Evolutionary conservation across 2,113 vertebrate species (phyloP).

Genomic region (Ptilorrhoa leucosticta): DNA sequence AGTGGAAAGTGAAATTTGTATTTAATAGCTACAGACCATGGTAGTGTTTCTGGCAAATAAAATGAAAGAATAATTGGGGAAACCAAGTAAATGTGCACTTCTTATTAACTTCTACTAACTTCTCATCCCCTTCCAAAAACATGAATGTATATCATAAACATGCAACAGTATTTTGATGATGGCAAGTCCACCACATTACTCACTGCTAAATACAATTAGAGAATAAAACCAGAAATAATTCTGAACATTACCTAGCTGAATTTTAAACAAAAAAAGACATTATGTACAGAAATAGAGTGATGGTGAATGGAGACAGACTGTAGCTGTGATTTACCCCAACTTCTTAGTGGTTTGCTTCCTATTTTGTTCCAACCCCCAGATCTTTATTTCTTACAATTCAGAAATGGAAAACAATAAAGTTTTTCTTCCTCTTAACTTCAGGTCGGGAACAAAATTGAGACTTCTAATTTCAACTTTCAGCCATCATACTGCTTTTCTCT

Average conservation of each 20-base stretch:
- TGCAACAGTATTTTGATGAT: not conserved
- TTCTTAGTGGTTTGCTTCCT: not conserved
- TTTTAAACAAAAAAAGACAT: not conserved
- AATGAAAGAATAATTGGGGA: not conserved
- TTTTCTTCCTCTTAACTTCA: not conserved
- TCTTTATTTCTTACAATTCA: not conserved
- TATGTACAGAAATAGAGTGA: not conserved
- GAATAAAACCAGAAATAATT: not conserved
- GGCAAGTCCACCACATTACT: not conserved
- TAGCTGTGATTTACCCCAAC: not conserved
- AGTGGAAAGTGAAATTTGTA: not conserved
- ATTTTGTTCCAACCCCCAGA: not conserved
- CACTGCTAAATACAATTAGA: not conserved
- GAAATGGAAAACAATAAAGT: not conserved
- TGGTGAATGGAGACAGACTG: not conserved
- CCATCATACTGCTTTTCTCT: not conserved
- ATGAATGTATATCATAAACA: not conserved
- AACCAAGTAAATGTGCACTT: not conserved
- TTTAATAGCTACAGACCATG: not conserved
- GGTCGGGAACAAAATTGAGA: not conserved
- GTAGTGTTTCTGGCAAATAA: not conserved
- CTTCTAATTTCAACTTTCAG: not conserved
- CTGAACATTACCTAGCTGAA: not conserved
- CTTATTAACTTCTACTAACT: not conserved
- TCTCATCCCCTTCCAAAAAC: not conserved